Evolutionary conservation across 2,113 vertebrate species (phyloP).

Genomic region (Egretta garzetta): DNA sequence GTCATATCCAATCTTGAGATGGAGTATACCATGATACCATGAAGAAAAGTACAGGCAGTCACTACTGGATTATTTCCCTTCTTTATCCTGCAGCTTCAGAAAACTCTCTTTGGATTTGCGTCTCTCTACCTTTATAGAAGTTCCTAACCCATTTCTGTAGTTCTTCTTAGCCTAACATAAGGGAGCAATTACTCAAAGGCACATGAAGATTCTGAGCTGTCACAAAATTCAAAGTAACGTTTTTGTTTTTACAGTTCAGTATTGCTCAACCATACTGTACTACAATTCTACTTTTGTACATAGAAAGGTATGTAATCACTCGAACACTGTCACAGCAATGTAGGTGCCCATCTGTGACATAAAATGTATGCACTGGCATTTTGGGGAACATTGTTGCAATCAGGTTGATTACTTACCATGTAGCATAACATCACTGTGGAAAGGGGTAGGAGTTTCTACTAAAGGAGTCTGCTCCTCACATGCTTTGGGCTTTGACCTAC

Average conservation of each 20-base stretch:
- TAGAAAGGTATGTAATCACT: neutral
- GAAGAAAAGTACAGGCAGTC: neutral
- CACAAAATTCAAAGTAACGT: neutral
- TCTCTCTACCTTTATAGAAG: neutral
- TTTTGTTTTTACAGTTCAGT: neutral
- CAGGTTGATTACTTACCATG: constrained; percentile 78
- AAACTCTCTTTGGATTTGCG: neutral
- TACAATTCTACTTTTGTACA: neutral
- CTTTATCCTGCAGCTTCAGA: neutral
- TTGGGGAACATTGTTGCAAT: neutral
- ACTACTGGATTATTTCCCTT: neutral
- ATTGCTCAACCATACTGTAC: neutral
- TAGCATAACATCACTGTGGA: constrained; percentile 74
- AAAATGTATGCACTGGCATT: neutral
- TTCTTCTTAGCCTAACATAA: neutral
- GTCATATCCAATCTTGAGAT: neutral
- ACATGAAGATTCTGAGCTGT: neutral
- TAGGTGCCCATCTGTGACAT: neutral
- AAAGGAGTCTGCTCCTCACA: constrained; percentile 87
- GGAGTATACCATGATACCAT: neutral
- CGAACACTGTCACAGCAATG: neutral
- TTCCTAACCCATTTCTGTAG: neutral
- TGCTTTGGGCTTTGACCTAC: constrained; percentile 75
- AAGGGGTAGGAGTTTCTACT: constrained; percentile 75
- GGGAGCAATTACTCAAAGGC: neutral